Percentiles rank a stretch among this genome's conserved stretches.
Conservation (phyloP, 2,113 vertebrate species). For the Elephas maximus region DNA sequence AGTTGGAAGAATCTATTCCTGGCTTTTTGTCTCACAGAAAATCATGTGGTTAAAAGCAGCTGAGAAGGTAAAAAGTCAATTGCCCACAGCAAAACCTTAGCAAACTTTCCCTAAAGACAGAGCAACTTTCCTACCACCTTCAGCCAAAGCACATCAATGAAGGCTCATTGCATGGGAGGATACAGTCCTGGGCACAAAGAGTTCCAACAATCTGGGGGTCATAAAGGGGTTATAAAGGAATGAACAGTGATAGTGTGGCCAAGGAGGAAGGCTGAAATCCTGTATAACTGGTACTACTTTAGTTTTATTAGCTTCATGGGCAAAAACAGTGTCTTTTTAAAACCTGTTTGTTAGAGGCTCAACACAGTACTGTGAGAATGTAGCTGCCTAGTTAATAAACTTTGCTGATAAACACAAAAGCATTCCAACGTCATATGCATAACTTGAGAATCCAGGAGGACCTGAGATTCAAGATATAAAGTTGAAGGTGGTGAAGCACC, state of each 20-base stretch:
- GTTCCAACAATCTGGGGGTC: not conserved
- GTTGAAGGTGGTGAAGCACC: not conserved
- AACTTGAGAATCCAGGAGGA: constrained; percentile 65
- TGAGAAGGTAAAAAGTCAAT: constrained; percentile 2
- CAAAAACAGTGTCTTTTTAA: constrained; percentile 34
- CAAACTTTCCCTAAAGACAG: not conserved
- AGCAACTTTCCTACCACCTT: constrained; percentile 25
- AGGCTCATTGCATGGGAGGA: not conserved
- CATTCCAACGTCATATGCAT: constrained; percentile 57
- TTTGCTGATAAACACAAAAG: constrained; percentile 36
- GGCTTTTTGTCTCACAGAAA: constrained; percentile 37
- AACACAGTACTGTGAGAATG: not conserved
- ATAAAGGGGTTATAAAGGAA: not conserved
- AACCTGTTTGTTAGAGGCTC: constrained; percentile 13
- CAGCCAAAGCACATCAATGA: not conserved
- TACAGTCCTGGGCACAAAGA: not conserved
- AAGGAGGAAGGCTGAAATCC: not conserved
- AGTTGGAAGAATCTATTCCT: not conserved
- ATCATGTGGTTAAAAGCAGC: not conserved
- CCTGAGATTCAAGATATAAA: constrained; percentile 51
- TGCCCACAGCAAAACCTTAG: constrained; percentile 14
- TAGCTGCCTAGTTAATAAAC: constrained; percentile 41
- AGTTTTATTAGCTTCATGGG: not conserved
- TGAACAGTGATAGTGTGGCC: not conserved
- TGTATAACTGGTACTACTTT: not conserved